Percentiles rank a stretch among this genome's conserved stretches.
phyloP scores from a whole-genome alignment of 2,888 invertebrate genomes.

The Chesias legatella region DNA sequence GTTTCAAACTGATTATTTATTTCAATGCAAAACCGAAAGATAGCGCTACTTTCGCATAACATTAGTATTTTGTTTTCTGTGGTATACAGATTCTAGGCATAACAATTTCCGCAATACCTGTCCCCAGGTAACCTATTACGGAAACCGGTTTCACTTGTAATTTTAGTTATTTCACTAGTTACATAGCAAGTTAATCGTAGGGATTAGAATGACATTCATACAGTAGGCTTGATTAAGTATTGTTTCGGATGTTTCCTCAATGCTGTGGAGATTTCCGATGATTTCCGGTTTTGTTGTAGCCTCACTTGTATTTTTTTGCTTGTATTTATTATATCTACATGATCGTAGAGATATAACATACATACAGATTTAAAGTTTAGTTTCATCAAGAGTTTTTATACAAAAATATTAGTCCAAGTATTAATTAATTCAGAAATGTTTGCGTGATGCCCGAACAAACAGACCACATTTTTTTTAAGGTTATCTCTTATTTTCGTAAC shows the following conservation, averaged over 20 bases:
- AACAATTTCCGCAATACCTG: slow-evolving; percentile 13
- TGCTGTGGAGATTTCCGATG: neutral
- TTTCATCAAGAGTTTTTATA: no score
- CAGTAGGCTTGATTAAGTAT: neutral
- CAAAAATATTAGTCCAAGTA: no score
- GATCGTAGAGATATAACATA: no score
- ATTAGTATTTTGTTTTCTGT: no score
- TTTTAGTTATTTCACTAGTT: slow-evolving; percentile 14
- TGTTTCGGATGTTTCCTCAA: neutral
- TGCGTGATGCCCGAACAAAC: no score
- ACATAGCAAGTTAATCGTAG: slow-evolving; percentile 4
- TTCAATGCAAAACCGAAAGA: slow-evolving; percentile 3
- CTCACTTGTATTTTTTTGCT: no score
- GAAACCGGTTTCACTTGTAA: slow-evolving; percentile 13
- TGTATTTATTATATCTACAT: slow-evolving; percentile 1
- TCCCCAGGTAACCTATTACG: slow-evolving; percentile 7
- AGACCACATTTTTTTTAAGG: no score
- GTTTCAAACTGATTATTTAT: neutral
- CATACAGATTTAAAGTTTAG: no score
- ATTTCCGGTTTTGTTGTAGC: no score
- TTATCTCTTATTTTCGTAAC: no score
- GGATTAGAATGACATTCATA: neutral
- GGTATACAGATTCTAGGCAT: neutral
- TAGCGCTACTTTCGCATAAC: slow-evolving; percentile 3
- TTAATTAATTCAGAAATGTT: no score